Percentiles rank a stretch among this genome's conserved stretches.
These are phyloP conservation scores for Synanthedon myopaeformis DNA, from an alignment of 2,888 invertebrate genomes.

Conservation along the genomic window DNA sequence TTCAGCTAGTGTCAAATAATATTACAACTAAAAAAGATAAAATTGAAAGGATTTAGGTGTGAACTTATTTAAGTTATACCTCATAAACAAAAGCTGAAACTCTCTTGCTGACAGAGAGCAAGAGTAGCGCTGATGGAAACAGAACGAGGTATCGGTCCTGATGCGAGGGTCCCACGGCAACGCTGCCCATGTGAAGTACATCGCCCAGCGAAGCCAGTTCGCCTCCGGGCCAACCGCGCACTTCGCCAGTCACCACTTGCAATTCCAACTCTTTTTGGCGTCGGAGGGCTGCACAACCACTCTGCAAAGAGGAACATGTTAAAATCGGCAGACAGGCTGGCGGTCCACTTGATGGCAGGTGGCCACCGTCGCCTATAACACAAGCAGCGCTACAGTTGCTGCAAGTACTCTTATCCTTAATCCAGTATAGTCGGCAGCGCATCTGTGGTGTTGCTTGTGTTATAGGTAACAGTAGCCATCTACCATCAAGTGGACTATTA, in stretches of 20 bases:
- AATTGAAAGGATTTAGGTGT: not conserved
- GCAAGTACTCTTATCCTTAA: too few relatives aligned
- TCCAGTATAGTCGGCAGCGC: too few relatives aligned
- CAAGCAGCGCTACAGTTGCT: too few relatives aligned
- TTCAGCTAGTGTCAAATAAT: not conserved
- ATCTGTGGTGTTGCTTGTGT: too few relatives aligned
- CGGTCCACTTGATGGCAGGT: too few relatives aligned
- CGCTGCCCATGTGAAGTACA: slow-evolving; percentile 92
- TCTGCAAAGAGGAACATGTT: slow-evolving; percentile 57
- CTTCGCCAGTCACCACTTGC: slow-evolving; percentile 93
- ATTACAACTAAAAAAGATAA: not conserved
- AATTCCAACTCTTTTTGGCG: slow-evolving; percentile 96
- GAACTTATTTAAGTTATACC: slow-evolving; percentile 59
- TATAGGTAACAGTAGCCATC: too few relatives aligned
- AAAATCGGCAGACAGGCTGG: too few relatives aligned
- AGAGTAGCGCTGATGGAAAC: slow-evolving; percentile 88
- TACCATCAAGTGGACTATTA: too few relatives aligned
- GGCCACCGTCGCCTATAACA: too few relatives aligned
- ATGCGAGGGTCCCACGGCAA: slow-evolving; percentile 86
- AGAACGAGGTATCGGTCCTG: slow-evolving; percentile 92
- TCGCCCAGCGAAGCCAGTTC: slow-evolving; percentile 77
- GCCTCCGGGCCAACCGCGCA: slow-evolving; percentile 94
- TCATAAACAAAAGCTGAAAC: slow-evolving; percentile 96
- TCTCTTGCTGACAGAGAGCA: slow-evolving; percentile 90
- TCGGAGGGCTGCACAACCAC: slow-evolving; percentile 86